Percentiles rank a stretch among this genome's conserved stretches.
These are phyloP conservation scores for Agrypnia vestita DNA, from an alignment of 1,140 invertebrate species.

Conservation along the genomic window DNA sequence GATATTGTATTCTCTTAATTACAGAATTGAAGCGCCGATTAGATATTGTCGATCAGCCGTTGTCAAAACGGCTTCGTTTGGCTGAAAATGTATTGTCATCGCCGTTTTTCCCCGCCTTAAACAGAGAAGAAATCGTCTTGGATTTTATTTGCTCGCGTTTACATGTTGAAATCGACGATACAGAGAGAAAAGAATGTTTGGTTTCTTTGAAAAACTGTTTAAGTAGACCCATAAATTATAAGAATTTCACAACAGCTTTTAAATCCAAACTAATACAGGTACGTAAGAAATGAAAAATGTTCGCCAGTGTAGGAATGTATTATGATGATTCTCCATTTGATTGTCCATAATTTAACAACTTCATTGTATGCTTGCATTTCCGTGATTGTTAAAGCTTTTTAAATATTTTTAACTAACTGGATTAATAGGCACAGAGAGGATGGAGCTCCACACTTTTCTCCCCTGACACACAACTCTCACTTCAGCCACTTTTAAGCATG, in stretches of 20 bases:
- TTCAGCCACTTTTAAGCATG: no score
- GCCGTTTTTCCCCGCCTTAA: slow-evolving; percentile 48
- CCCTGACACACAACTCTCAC: no score
- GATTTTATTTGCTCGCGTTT: slow-evolving; percentile 45
- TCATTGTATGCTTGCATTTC: no score
- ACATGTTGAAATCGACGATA: neutral
- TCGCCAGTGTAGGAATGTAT: no score
- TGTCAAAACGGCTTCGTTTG: slow-evolving; percentile 51
- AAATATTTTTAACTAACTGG: no score
- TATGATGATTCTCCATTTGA: no score
- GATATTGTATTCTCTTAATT: slow-evolving; percentile 14
- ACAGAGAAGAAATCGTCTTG: slow-evolving; percentile 52
- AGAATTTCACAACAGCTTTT: slow-evolving; percentile 32
- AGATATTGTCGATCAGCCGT: slow-evolving; percentile 43
- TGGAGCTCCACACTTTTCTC: no score
- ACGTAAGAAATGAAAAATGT: neutral
- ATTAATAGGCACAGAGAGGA: no score
- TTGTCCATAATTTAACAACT: no score
- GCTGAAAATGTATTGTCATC: slow-evolving; percentile 53
- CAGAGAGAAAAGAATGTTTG: slow-evolving; percentile 1
- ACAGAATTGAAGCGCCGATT: slow-evolving; percentile 54
- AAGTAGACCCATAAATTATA: slow-evolving; percentile 47
- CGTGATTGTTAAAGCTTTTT: no score
- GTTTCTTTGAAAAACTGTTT: slow-evolving; percentile 44
- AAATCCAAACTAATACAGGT: slow-evolving; percentile 47